Conservation (phyloP, 2,888 invertebrate species). For the Miltochrista miniata region DNA sequence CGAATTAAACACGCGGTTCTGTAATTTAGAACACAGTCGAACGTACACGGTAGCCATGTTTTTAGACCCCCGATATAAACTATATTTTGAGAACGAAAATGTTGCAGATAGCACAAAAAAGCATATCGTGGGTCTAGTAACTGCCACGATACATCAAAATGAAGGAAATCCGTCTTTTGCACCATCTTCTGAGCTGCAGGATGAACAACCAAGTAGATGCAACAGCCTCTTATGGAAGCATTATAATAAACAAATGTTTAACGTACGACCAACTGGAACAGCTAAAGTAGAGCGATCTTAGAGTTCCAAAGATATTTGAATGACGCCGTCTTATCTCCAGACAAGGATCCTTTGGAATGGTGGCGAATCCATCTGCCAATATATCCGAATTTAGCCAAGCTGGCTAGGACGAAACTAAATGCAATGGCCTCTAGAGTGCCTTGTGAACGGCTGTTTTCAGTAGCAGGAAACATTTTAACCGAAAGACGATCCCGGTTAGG, state of each 20-base stretch:
- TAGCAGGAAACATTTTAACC: conserved; percentile 12
- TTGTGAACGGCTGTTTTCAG: conserved; percentile 18
- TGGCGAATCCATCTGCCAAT: conserved; percentile 6
- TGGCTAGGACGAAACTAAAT: conserved; percentile 12
- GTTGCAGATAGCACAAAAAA: conserved; percentile 9
- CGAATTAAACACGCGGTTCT: too few relatives aligned
- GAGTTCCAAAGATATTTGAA: conserved; percentile 14
- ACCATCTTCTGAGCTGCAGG: neutral
- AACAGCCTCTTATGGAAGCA: too few relatives aligned
- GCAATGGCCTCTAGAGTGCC: conserved; percentile 15
- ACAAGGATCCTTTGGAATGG: conserved; percentile 14
- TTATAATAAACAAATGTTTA: conserved; percentile 9
- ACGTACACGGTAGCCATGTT: too few relatives aligned
- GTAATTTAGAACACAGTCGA: too few relatives aligned
- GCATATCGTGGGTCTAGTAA: conserved; percentile 8
- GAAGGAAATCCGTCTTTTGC: neutral
- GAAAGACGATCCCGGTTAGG: conserved; percentile 14
- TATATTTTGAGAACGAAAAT: neutral
- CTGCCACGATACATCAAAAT: conserved; percentile 4
- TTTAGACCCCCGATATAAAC: too few relatives aligned
- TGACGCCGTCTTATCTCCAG: conserved; percentile 6
- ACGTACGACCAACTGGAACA: conserved; percentile 14
- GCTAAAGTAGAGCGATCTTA: conserved; percentile 11
- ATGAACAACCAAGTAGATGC: conserved; percentile 5
- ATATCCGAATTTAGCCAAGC: conserved; percentile 13